phyloP scores from a whole-genome alignment of 1,140 invertebrate species.

The Drosophila ercepeae region DNA sequence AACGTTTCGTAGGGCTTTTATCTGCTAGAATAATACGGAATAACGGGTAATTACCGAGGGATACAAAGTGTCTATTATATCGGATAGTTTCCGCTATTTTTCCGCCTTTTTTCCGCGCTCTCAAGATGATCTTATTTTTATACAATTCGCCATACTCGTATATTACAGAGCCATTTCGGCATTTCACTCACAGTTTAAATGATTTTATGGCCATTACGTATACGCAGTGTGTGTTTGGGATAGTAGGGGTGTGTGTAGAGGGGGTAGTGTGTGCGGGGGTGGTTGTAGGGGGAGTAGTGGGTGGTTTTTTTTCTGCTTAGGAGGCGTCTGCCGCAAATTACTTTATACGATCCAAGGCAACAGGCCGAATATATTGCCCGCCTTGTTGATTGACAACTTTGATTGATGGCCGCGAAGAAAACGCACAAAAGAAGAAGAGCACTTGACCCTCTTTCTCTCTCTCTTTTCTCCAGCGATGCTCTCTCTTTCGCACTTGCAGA shows the following conservation, averaged over 20 bases:
- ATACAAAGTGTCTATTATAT: neutral
- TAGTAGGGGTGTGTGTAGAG: neutral
- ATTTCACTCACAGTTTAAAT: constrained; percentile 46
- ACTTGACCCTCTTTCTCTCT: constrained; percentile 16
- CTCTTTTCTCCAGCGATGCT: neutral
- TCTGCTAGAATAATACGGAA: too few relatives aligned
- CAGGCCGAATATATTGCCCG: neutral
- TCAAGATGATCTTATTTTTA: constrained; percentile 32
- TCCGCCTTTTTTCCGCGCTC: constrained; percentile 10
- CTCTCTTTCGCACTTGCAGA: neutral
- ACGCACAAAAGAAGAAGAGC: constrained; percentile 2
- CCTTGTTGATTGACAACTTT: constrained; percentile 66
- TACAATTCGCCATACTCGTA: constrained; percentile 24
- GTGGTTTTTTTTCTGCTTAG: constrained; percentile 7
- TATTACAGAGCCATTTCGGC: constrained; percentile 38
- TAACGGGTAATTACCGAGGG: neutral
- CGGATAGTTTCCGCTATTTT: neutral
- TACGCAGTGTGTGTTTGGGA: constrained; percentile 46
- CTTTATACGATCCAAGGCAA: constrained; percentile 30
- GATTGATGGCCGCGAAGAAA: constrained; percentile 57
- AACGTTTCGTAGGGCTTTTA: neutral
- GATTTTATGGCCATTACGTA: constrained; percentile 54
- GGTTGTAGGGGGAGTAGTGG: neutral
- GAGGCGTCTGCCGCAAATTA: constrained; percentile 21
- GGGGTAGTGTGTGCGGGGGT: too few relatives aligned